Base-by-base conservation (phyloP, 2,888 invertebrate species). In the Encarsia formosa region DNA sequence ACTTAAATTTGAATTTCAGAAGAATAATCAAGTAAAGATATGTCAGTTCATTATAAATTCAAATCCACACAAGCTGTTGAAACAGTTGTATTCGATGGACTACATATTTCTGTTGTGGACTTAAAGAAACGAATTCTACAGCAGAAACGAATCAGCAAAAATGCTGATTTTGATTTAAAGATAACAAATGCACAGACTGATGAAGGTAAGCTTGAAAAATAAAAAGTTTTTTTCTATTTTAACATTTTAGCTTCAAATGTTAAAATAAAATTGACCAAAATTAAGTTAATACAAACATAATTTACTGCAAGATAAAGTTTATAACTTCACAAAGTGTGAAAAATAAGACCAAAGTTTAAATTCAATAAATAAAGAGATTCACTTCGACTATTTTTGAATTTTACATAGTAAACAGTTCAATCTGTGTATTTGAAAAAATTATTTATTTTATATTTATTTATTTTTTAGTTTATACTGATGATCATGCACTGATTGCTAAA, bases 21-120 rank as follows among this genome's bases (percentile, higher is more conserved):
- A 43, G 49, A 49, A 26, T 24, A 18, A 35, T 47, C 26, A 23
- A 15, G 29, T 9, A 18, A 49, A 56, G 41, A 52, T 45, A 94
- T 94, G 88, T 96, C 95, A 69, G 93, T 99, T 62, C 97, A 98
- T 77, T 99, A 97, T 78, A 98, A 98, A 77, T 98, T 99, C 75
- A 97, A 97, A 79, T 94, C 95, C 69, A 90, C 93, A 56, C 80
- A 93, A 71, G 93, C 96, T 75, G 95, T 89, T 78, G 95, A 97
- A 73, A 96, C 96, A 8, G 87, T 99, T 58, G 92, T 93, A 32
- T 96, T 97, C 74, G 96, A 97, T 82, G 98, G 97, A 54, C 81
- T 98, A 54, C 91, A 95, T 74, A 96, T 99, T 69, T 92, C 95
- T 38, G 90, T 97, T 61, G 87, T 86, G 40, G 98, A 99, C 74